Base-by-base conservation (phyloP, 2,113 vertebrate genomes). In the Sula dactylatra region DNA sequence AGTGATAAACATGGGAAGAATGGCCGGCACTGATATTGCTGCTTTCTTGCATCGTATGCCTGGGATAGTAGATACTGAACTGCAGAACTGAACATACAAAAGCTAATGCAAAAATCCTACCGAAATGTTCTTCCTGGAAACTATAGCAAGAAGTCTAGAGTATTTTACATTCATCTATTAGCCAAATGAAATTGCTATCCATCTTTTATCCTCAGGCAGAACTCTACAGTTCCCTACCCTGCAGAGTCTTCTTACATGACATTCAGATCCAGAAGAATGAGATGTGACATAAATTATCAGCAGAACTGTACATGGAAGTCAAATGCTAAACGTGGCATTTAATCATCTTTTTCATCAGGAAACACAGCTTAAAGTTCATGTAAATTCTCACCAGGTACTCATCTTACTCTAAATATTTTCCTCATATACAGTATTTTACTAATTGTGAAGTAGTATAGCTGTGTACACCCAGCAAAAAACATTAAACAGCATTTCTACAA, bases 41-140 rank as follows among this genome's bases (percentile, higher is more conserved):
- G 56, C 31, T 22, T 24, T 66, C 58, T 71, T 2, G 0, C 32
- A 29, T 27, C 10, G 6, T 2, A 15, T 2, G 4, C 32, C 4
- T 4, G 42, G 49, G 50, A 38, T 47, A 59, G 54, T 27, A 55
- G 81, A 69, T 26, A 66, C 36, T 44, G 20, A 54, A 59, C 4
- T 38, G 54, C 34, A 82, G 66, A 86, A 40, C 29, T n/a, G 24
- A 70, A 49, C 27, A 32, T 7, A 34, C 26, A 64, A 45, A 55
- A 58, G 47, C 7, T 34, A 15, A 36, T 18, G 20, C 31, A 55
- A 79, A 83, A 80, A 55, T 45, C 16, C 10, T 31, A 47, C 22
- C 36, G 47, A 36, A 82, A 67, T 7, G 34, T 84, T 62, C 52
- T 62, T 58, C 36, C 25, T 72, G 29, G 16, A 67, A 91, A 72